Conservation (phyloP, 2,113 vertebrate species). For the Acrocephalus kingi region DNA sequence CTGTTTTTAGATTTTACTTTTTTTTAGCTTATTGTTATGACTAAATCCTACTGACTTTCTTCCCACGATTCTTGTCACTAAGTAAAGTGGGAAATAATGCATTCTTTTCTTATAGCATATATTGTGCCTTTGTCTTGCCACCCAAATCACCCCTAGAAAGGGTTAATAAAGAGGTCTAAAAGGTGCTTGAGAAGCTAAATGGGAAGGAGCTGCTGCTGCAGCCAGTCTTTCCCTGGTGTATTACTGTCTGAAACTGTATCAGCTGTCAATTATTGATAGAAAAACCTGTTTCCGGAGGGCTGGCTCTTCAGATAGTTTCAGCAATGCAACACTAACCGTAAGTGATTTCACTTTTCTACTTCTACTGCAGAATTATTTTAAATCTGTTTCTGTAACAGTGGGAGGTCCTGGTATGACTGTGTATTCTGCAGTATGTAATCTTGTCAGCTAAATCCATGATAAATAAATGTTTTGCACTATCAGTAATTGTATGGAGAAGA, state of each 20-base stretch:
- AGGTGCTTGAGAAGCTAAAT: background rate
- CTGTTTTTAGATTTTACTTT: constrained; percentile 30
- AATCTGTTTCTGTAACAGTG: background rate
- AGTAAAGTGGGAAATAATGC: background rate
- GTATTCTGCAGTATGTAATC: background rate
- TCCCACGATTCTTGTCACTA: background rate
- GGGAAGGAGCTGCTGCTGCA: background rate
- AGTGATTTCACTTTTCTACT: constrained; percentile 11
- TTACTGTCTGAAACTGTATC: background rate
- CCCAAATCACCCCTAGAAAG: background rate
- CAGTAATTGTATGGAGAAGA: background rate
- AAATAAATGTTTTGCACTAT: background rate
- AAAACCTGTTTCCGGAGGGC: background rate
- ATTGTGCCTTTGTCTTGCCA: background rate
- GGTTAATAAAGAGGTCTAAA: constrained; percentile 17
- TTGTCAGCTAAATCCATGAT: background rate
- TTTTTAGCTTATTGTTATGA: constrained; percentile 37
- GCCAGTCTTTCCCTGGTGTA: background rate
- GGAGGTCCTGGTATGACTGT: background rate
- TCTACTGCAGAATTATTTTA: constrained; percentile 1
- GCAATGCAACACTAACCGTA: background rate
- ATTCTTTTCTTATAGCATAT: background rate
- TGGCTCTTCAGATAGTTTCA: background rate
- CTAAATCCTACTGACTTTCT: constrained; percentile 38
- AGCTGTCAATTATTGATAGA: constrained; percentile 21